Conservation (phyloP, 2,113 vertebrate species). For the Microtus richardsoni region DNA sequence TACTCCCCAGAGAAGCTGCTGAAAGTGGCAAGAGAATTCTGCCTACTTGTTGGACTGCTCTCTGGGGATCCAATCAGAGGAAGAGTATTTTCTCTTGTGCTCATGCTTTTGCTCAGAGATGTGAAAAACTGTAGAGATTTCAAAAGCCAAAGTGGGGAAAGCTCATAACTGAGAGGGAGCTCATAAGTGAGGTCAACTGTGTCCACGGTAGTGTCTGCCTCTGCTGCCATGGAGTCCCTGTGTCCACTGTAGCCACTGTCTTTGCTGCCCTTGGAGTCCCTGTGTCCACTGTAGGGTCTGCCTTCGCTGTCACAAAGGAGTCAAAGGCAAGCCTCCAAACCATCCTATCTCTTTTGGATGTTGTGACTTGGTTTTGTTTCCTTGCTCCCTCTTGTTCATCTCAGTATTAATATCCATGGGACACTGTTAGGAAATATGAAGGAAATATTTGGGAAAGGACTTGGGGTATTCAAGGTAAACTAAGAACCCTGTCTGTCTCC, state of each 20-base stretch:
- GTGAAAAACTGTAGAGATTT: neutral
- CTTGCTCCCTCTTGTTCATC: neutral
- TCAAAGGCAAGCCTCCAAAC: neutral
- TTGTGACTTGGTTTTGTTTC: neutral
- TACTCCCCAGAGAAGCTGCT: neutral
- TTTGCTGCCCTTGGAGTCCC: neutral
- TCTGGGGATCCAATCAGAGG: neutral
- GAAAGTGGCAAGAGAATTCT: neutral
- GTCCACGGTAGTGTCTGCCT: neutral
- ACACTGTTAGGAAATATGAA: neutral
- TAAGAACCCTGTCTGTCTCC: neutral
- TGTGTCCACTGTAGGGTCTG: neutral
- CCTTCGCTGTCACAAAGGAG: neutral
- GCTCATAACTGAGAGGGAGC: neutral
- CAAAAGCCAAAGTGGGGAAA: neutral
- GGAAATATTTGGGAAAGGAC: constrained; percentile 20
- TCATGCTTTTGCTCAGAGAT: neutral
- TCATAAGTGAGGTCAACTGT: no score
- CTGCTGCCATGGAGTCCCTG: neutral
- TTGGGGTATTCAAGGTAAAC: neutral
- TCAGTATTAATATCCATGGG: neutral
- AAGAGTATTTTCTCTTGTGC: neutral
- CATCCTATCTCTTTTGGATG: neutral
- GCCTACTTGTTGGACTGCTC: neutral
- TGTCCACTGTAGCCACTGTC: neutral